Percentiles rank a stretch among this genome's conserved stretches.
Conservation (phyloP, 1,140 invertebrate species). For the Spodoptera frugiperda region DNA sequence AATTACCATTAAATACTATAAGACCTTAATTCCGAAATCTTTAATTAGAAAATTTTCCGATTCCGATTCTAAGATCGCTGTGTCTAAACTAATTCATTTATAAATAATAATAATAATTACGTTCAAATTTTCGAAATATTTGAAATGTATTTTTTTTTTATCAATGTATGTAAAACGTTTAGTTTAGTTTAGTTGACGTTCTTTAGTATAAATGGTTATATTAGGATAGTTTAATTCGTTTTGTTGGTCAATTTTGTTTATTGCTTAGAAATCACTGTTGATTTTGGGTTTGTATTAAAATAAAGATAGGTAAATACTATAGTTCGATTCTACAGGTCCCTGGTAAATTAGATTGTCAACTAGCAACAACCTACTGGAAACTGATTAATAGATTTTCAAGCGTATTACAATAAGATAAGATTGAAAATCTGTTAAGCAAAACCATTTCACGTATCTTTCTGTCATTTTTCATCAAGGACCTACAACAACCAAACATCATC, state of each 20-base stretch:
- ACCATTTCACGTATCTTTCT: neutral
- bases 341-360: too few relatives aligned
- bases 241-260: constrained; percentile 6
- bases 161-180: constrained; percentile 51
- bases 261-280: neutral
- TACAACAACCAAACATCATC: too few relatives aligned
- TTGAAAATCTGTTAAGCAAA: neutral
- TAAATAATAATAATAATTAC: constrained; percentile 73
- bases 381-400: too few relatives aligned
- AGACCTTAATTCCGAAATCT: neutral
- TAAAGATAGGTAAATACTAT: too few relatives aligned
- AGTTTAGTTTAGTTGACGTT: constrained; percentile 42
- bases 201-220: constrained; percentile 47
- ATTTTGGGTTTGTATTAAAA: neutral
- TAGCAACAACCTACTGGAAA: too few relatives aligned
- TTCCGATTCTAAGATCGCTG: constrained; percentile 11
- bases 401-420: neutral
- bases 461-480: too few relatives aligned
- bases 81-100: constrained; percentile 51
- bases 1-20: constrained; percentile 58
- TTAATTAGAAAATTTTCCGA: constrained; percentile 14
- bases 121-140: constrained; percentile 70
- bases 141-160: constrained; percentile 57
- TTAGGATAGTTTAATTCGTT: constrained; percentile 30
- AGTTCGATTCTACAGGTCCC: too few relatives aligned